Evolutionary conservation across 30 jellyfish, hydroid and myxozoan species (phyloP), one percentile per base, ranked within the genome.

Genomic region (Clytia hemisphaerica): DNA sequence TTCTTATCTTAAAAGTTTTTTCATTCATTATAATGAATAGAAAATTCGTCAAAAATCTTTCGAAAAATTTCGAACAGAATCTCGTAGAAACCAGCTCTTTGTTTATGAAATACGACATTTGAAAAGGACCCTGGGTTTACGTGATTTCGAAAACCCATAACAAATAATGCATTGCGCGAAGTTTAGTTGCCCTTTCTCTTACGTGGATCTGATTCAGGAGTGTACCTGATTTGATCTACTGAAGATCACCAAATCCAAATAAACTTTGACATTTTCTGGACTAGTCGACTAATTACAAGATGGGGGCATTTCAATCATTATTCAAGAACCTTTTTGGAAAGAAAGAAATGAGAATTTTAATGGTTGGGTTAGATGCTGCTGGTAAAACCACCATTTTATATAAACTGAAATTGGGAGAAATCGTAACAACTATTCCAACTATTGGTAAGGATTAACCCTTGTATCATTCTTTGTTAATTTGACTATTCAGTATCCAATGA

Each of bases 311-410:
- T 32, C 81, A 69, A 69, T 45, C 76, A 10, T 45, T 69, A 26
- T 37, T 75, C 30, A 75, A 59, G 29, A 63, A 75, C 45, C 19
- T 90, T 21, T 81, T 82, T 50, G 93, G 98, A 36, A 90, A 81
- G 79, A 90, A 80, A 63, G 95, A 90, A 66, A 82, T 82, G 95
- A 49, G 98, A 57, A 90, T 92, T 53, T 84, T 92, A 21, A 83
- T 83, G 95, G 95, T 92, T 33, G 99, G 99, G 6, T 65, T 92
- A 77, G 99, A 92, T 61, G 96, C 96, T 29, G 99, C 99, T 35
- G 99, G 99, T 36, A 92, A 92, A 72, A 92, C 99, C 5, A 92
- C 99, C 31, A 92, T 92, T 58, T 76, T 92, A 71, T 92, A 92
- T 79, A 83, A 92, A 64, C 66, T 92, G 58, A 92, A 92, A 53